Evolutionary conservation across 2,797 vertebrate species (phyloP), one percentile per base, ranked within the genome.

Genomic region (Cichlasoma orientale): DNA sequence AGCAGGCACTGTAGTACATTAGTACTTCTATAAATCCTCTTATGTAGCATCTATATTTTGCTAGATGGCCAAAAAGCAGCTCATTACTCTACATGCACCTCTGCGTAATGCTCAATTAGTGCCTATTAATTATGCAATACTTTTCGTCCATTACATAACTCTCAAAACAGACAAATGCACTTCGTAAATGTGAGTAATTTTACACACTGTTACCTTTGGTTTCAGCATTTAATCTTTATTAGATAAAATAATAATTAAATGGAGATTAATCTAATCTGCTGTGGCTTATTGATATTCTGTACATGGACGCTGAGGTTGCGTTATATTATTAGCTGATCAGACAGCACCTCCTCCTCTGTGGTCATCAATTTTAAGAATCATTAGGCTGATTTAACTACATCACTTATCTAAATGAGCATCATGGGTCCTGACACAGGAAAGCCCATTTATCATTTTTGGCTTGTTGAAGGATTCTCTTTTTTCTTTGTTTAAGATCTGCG

Each of bases 331-430:
- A 50, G 47, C 47, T 57, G 72, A 63, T 77, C 18, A 14, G 52
- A 72, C 53, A 13, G 21, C n/a, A 50, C 57, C 29, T 59, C 47
- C 18, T 86, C 52, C 27, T 14, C 27, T 55, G 41, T 50, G 66
- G 74, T 66, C 66, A 44, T 74, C n/a, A 52, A 7, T 66, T 25
- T 66, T 61, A 18, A 38, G 21, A 56, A 74, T 75, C 18, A 72
- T 78, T 58, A 54, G 36, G 25, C 9, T 11, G 18, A 25, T 83
- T 36, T 53, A 47, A 71, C 3, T 18, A 27, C 23, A 56, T 74
- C 53, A 54, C 29, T 85, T 81, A 56, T 79, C 75, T 74, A 33
- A 77, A 76, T 59, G 29, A 75, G 55, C 33, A 68, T 58, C 9
- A 5, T 4, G 41, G 59, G 33, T 18, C 36, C 47, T 72, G 55